Conservation (phyloP, 2,888 invertebrate genomes). For the Luperina nickerlii region DNA sequence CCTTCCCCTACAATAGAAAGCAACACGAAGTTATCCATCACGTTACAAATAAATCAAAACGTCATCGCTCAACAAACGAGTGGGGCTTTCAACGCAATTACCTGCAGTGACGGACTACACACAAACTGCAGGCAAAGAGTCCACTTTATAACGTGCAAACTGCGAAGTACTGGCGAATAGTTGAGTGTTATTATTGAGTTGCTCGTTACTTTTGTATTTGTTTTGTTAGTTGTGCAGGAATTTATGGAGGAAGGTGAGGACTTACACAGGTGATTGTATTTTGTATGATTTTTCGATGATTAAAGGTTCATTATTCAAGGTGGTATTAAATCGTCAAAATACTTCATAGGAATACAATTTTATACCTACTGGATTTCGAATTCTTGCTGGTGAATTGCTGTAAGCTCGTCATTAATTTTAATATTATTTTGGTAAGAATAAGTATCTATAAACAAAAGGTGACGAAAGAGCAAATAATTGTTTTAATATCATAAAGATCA, state of each 20-base stretch:
- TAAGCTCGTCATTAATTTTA: too few species aligned
- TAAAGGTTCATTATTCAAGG: background rate
- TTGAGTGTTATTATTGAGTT: constrained; percentile 56
- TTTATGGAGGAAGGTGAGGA: background rate
- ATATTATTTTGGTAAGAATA: too few species aligned
- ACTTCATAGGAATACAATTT: background rate
- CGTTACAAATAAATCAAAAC: constrained; percentile 68
- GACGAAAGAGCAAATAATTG: background rate
- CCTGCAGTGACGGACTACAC: constrained; percentile 58
- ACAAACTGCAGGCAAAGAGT: constrained; percentile 56
- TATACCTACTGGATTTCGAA: background rate
- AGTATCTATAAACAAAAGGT: background rate
- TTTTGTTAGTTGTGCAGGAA: constrained; percentile 36
- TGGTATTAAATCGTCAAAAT: background rate
- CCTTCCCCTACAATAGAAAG: constrained; percentile 55
- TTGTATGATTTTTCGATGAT: background rate
- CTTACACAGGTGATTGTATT: background rate
- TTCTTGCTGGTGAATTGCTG: background rate
- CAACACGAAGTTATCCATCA: constrained; percentile 66
- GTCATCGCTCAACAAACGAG: constrained; percentile 67
- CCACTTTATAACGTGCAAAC: constrained; percentile 64
- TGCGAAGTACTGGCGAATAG: constrained; percentile 47
- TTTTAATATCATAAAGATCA: background rate
- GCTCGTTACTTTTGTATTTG: constrained; percentile 44
- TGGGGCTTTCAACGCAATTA: constrained; percentile 68